Evolutionary conservation across 2,888 invertebrate species (phyloP), one percentile per base, ranked within the genome.

Genomic region (Mythimna lalbum): DNA sequence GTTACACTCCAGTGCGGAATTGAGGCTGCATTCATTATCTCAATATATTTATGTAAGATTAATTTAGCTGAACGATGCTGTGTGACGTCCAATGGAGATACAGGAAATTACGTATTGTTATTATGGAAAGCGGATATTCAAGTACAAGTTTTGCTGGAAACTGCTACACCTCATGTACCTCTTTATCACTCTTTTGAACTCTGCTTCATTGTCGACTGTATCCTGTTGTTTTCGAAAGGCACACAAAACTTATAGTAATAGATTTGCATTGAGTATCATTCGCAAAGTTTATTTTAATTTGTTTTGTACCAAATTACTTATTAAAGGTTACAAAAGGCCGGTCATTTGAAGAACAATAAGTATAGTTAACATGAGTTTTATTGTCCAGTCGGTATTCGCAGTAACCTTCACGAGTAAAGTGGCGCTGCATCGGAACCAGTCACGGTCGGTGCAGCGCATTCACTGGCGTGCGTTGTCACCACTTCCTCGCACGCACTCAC

Each of bases 1-100:
- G 80, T 83, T 86, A 84, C 87, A 86, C 84, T 89, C 82, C 74
- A 83, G 80, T 81, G 82, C 88, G 84, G 86, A 88, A 87, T 90
- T 87, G 85, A 86, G 84, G 83, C 85, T 88, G 83, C 83, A 78
- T 88, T 82, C 87, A 85, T 87, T 85, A 87, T 87, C 86, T 73
- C 82, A 78, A 80, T 73, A 79, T 82, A 73, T 82, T 82, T 80
- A 82, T 80, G 74, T 82, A 73, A 80, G 80, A 67, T 79, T 69
- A 82, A 79, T 82, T 73, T 64, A 64, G 62, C 62, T 65, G 63
- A 76, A 62, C 43, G 49, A 61, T 52, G 63, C 33, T 77, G 33
- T 78, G 63, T 72, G 73, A 78, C 52, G 64, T 73, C 64, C 63
- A 68, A 55, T 59, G 17, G 57, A 50, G 31, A 65, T 69, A 57